Base-by-base conservation (phyloP, 2,888 invertebrate genomes). In the Gisinianus flammeolus region DNA sequence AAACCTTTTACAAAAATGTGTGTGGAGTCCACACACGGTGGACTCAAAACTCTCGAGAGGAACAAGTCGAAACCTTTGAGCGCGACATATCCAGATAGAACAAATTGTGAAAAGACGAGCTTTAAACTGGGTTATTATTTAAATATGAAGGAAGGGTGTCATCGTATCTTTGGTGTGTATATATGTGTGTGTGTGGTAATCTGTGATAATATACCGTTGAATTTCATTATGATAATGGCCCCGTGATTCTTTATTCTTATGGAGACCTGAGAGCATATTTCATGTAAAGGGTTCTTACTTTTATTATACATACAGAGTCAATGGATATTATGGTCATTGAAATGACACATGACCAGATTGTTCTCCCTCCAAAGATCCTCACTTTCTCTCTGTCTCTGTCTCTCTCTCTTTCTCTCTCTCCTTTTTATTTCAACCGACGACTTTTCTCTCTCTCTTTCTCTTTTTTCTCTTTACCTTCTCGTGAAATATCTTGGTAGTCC, bases 51-150 rank as follows among this genome's bases (percentile, higher is more conserved):
- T n/a, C n/a, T n/a, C n/a, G n/a, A n/a, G n/a, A n/a, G n/a, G n/a
- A n/a, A n/a, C n/a, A n/a, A n/a, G n/a, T n/a, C n/a, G n/a, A n/a
- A n/a, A n/a, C n/a, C n/a, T n/a, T n/a, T n/a, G n/a, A n/a, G n/a
- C n/a, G n/a, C n/a, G n/a, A n/a, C n/a, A n/a, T n/a, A n/a, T n/a
- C n/a, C n/a, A n/a, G n/a, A n/a, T n/a, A n/a, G 54, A n/a, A 54
- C 54, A 54, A 54, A 54, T 54, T 54, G 54, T 12, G 54, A 54
- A 54, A 54, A 54, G 54, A 54, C 54, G n/a, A 54, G 54, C 5
- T 66, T 28, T 71, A 71, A 71, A 56, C 71, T 71, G 56, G 44
- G 70, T 70, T 70, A 70, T 70, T 70, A 70, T 70, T 70, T 70
- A 70, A 70, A 70, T 70, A 70, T 35, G 70, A 54, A 54, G 70